Evolutionary conservation across 2,888 invertebrate species (phyloP).

Genomic region (Scaptomyza cyrtandrae): DNA sequence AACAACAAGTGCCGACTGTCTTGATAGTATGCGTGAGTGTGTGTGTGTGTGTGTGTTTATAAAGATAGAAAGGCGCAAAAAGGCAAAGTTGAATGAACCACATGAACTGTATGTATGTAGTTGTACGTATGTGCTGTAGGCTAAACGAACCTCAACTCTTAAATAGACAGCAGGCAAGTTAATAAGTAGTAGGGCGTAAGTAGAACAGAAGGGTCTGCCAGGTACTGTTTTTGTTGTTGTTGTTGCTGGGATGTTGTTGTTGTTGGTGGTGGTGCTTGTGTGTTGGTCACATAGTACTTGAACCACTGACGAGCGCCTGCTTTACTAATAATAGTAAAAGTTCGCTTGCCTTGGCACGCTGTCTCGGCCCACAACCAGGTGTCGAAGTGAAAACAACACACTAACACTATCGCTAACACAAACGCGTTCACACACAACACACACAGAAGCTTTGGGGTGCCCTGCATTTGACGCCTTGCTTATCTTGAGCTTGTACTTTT

Average conservation of each 20-base stretch:
- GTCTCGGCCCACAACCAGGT: conserved; percentile 32
- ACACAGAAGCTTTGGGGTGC: conserved; percentile 27
- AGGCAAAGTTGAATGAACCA: conserved; percentile 68
- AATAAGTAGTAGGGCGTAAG: conserved; percentile 13
- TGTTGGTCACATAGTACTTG: conserved; percentile 18
- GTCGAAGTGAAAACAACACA: conserved; percentile 23
- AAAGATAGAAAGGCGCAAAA: conserved; percentile 53
- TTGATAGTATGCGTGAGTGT: conserved; percentile 15
- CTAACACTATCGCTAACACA: conserved; percentile 18
- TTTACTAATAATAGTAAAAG: neutral
- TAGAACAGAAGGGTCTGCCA: conserved; percentile 17
- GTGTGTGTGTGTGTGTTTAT: conserved; percentile 21
- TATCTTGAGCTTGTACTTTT: conserved; percentile 47
- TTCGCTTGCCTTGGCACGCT: conserved; percentile 32
- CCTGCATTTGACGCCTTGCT: conserved; percentile 60
- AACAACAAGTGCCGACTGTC: conserved; percentile 32
- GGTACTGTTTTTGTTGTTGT: conserved; percentile 11
- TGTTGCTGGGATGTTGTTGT: neutral
- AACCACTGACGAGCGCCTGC: conserved; percentile 27
- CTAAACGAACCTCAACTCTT: conserved; percentile 21
- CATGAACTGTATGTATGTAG: conserved; percentile 19
- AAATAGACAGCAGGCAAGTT: conserved; percentile 31
- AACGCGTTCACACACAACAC: conserved; percentile 4
- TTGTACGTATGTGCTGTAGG: conserved; percentile 1
- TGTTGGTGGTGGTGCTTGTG: neutral